Percentiles rank a stretch among this genome's conserved stretches.
phyloP scores from a whole-genome alignment of 2,797 vertebrate species.

The Myotis pilosus region DNA sequence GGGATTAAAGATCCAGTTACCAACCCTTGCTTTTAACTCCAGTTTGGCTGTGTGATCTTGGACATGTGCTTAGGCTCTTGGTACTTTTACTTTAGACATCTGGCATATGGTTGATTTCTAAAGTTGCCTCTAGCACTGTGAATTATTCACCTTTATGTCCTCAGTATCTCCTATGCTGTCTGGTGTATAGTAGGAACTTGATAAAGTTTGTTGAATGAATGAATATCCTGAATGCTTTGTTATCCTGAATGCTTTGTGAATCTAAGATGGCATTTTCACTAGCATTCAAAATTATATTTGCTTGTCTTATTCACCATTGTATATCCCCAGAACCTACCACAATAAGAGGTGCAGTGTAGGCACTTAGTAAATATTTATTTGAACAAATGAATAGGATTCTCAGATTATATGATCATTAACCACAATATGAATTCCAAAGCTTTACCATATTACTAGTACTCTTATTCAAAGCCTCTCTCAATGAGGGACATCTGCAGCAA shows the following conservation, averaged over 20 bases:
- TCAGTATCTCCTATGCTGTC: background rate
- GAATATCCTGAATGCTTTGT: constrained; percentile 8
- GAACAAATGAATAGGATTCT: background rate
- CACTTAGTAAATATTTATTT: background rate
- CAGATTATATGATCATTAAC: background rate
- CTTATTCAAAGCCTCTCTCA: background rate
- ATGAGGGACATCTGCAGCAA: background rate
- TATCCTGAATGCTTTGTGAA: background rate
- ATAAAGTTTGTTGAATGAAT: background rate
- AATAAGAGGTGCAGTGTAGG: background rate
- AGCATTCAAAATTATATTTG: background rate
- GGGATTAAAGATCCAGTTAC: background rate
- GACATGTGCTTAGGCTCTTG: background rate
- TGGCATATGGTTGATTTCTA: background rate
- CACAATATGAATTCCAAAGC: background rate
- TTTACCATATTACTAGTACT: background rate
- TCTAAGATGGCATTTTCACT: background rate
- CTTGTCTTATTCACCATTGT: background rate
- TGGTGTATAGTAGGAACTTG: background rate
- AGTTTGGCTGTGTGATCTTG: background rate
- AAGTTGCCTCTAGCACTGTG: background rate
- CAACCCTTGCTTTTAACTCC: background rate
- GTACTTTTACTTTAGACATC: background rate
- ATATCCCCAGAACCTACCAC: background rate
- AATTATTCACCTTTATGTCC: background rate